Conservation (phyloP, 2,888 invertebrate species). For the Lepidochrysops patricia region DNA sequence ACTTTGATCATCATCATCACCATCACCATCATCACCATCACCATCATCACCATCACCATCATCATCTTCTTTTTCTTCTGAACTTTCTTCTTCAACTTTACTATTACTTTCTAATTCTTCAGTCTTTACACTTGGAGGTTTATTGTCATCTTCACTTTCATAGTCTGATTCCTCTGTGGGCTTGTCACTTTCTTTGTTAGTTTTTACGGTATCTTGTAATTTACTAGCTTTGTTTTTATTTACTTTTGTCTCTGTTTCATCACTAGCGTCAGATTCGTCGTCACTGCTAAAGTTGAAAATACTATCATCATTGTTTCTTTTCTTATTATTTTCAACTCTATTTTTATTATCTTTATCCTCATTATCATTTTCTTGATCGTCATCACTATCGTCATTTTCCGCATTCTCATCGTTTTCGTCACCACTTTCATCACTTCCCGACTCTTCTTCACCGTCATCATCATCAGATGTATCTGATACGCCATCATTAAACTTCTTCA, state of each 20-base stretch:
- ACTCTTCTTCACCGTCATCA: slow-evolving; percentile 39
- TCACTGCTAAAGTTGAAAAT: background rate
- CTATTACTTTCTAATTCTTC: background rate
- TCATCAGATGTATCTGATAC: slow-evolving; percentile 56
- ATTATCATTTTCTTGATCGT: slow-evolving; percentile 27
- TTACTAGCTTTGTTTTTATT: background rate
- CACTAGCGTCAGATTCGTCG: background rate
- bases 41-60: slow-evolving; percentile 22
- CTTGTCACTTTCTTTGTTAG: background rate
- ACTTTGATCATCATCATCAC: slow-evolving; percentile 22
- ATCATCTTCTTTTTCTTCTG: background rate
- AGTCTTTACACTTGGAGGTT: background rate
- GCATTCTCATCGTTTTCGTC: slow-evolving; percentile 22
- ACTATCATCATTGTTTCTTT: slow-evolving; percentile 10
- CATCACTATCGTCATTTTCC: slow-evolving; percentile 24
- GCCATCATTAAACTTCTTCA: slow-evolving; percentile 54
- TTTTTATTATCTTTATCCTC: slow-evolving; percentile 15
- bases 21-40: slow-evolving; percentile 15
- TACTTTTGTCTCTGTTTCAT: background rate
- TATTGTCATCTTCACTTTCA: slow-evolving; percentile 18
- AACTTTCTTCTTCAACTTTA: background rate
- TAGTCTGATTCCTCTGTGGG: slow-evolving; percentile 13
- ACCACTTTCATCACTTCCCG: slow-evolving; percentile 31
- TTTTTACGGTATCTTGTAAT: background rate
- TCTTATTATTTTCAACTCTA: slow-evolving; percentile 15